Percentiles rank a stretch among this genome's conserved stretches.
These are phyloP conservation scores for Cataglyphis rosenhaueri DNA, from an alignment of 2,888 invertebrate species.

Conservation along the genomic window DNA sequence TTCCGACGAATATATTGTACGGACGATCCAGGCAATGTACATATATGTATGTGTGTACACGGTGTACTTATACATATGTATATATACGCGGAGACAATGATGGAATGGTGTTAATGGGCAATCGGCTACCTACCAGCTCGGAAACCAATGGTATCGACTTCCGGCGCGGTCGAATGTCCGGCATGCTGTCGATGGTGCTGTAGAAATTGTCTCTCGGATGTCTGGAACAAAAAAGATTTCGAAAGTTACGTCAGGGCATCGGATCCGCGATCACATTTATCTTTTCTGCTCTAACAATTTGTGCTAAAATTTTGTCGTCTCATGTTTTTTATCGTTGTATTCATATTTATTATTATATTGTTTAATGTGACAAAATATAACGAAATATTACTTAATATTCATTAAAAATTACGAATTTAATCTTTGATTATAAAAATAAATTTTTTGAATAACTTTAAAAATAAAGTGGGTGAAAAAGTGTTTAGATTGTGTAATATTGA, in stretches of 20 bases:
- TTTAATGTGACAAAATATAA: background rate
- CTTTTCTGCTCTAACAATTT: background rate
- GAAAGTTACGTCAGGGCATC: conserved; percentile 10
- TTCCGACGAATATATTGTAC: conserved; percentile 70
- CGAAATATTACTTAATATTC: background rate
- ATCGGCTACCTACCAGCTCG: conserved; percentile 95
- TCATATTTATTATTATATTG: background rate
- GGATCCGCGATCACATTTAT: background rate
- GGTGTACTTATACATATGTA: conserved; percentile 57
- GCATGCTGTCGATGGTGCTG: conserved; percentile 99
- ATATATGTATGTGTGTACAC: conserved; percentile 63
- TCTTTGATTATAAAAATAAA: background rate
- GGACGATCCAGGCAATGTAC: conserved; percentile 78
- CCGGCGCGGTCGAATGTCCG: conserved; percentile 98
- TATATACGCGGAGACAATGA: conserved; percentile 46
- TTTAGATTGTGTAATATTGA: background rate
- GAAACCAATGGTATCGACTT: conserved; percentile 99
- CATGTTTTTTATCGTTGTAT: background rate
- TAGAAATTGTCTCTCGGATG: conserved; percentile 99
- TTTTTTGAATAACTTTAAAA: background rate
- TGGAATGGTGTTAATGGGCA: conserved; percentile 56
- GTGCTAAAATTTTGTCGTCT: background rate
- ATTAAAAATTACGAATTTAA: background rate
- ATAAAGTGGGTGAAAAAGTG: background rate
- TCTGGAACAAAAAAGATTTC: conserved; percentile 86